Percentiles rank a stretch among this genome's conserved stretches.
phyloP scores from a whole-genome alignment of 2,113 vertebrate genomes.

The Mellivora capensis region DNA sequence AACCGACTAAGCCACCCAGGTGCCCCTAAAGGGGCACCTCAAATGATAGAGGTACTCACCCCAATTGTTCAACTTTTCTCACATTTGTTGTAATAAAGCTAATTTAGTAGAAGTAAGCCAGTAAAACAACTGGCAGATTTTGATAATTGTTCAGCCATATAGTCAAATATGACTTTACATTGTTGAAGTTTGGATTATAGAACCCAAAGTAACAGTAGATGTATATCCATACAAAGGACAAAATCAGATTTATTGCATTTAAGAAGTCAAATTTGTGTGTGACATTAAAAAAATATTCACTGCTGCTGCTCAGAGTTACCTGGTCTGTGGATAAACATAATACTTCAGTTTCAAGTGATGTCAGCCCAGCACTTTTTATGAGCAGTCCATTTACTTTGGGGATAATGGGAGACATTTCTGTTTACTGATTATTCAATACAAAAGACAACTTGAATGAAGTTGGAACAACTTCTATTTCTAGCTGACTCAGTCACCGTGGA shows the following conservation, averaged over 20 bases:
- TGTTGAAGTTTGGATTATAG: not conserved
- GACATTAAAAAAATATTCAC: not conserved
- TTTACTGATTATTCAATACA: not conserved
- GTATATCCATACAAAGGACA: not conserved
- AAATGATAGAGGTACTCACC: not conserved
- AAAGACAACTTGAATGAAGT: not conserved
- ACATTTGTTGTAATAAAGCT: not conserved
- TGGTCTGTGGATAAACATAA: not conserved
- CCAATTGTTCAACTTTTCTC: not conserved
- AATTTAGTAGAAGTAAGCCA: not conserved
- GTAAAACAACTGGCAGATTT: not conserved
- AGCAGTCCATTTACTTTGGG: not conserved
- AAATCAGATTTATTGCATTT: not conserved
- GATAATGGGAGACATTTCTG: not conserved
- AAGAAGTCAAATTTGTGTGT: not conserved
- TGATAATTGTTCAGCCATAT: not conserved
- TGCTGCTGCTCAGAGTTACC: not conserved
- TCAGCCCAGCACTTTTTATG: not conserved
- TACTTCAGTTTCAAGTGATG: not conserved
- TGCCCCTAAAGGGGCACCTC: not conserved
- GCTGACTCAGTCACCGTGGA: slow-evolving; percentile 26
- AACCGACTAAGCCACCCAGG: not conserved
- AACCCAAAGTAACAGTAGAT: not conserved
- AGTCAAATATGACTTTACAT: not conserved
- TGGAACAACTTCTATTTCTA: slow-evolving; percentile 20